Base-by-base conservation (phyloP, 2,113 vertebrate species). In the Bungarus multicinctus region DNA sequence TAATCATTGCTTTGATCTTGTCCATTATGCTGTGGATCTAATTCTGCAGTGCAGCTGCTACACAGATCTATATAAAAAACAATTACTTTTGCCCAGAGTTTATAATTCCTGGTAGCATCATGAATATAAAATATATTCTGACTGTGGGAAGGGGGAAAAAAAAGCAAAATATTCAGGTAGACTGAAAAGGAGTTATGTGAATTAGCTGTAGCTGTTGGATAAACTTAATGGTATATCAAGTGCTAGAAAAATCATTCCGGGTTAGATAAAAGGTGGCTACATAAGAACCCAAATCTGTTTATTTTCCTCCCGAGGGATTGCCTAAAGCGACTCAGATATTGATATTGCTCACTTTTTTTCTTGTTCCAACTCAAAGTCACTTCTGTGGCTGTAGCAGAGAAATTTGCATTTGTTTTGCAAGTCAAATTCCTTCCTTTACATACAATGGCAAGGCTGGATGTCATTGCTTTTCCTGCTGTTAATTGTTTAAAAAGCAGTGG, bases 111-210 rank as follows among this genome's bases (percentile, higher is more conserved):
- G 0, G 9, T 45, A 93, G 58, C 1, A 89, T 12, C 81, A 11
- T 93, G 43, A 74, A 91, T 94, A 43, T 64, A 87, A 93, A 27
- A 85, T 45, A 30, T 2, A 60, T 94, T 93, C 39, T 93, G 92
- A 20, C 93, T 50, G 14, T 27, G 23, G 2, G 74, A 81, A 81
- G 34, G 12, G 4, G 10, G 1, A 0, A 81, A 52, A 85, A 89
- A 91, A 93, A 1, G 18, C 91, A 93, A 85, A 89, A 93, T 55
- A 53, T 20, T 89, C 11, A 60, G 55, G 0, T 34, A 91, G 90
- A 30, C 8, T 12, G 1, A 92, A 91, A 90, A 93, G 14, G 91
- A 30, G 5, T n/a, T 86, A 0, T 23, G 20, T 92, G 47, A 90
- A 91, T 39, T 89, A 89, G 89, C 30, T 50, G 89, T 39, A 14